Evolutionary conservation across 2,888 invertebrate genomes (phyloP).

Genomic region (Sussaba pulchella): DNA sequence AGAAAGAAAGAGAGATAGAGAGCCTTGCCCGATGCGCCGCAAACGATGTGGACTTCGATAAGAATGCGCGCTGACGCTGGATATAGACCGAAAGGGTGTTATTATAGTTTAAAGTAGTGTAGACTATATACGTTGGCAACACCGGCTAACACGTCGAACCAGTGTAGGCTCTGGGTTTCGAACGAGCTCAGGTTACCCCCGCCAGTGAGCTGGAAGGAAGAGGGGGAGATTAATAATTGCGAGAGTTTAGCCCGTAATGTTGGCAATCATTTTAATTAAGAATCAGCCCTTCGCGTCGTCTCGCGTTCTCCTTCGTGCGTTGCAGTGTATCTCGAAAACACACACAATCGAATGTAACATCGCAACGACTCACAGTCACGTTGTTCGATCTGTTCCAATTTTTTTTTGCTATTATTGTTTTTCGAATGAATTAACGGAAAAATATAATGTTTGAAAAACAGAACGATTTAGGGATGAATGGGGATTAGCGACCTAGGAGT

Average conservation of each 20-base stretch:
- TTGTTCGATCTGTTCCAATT: no score
- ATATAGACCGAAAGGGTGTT: conserved; percentile 75
- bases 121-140: conserved; percentile 72
- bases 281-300: conserved; percentile 70
- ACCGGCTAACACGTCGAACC: conserved; percentile 76
- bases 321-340: conserved; percentile 15
- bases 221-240: conserved; percentile 79
- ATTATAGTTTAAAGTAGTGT: conserved; percentile 76
- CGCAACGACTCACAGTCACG: no score
- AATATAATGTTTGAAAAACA: no score
- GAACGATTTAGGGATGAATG: no score
- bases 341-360: neutral
- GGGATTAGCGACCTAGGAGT: no score
- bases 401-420: no score
- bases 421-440: no score
- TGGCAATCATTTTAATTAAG: conserved; percentile 82
- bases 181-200: conserved; percentile 22
- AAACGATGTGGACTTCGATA: conserved; percentile 78
- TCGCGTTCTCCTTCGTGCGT: conserved; percentile 15
- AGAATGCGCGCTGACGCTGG: conserved; percentile 71
- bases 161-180: conserved; percentile 68
- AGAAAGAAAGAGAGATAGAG: conserved; percentile 23
- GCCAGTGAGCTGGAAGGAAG: conserved; percentile 10
- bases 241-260: conserved; percentile 80
- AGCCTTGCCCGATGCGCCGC: conserved; percentile 44